phyloP scores from a whole-genome alignment of 2,888 invertebrate species.

The Dusona sp. region DNA sequence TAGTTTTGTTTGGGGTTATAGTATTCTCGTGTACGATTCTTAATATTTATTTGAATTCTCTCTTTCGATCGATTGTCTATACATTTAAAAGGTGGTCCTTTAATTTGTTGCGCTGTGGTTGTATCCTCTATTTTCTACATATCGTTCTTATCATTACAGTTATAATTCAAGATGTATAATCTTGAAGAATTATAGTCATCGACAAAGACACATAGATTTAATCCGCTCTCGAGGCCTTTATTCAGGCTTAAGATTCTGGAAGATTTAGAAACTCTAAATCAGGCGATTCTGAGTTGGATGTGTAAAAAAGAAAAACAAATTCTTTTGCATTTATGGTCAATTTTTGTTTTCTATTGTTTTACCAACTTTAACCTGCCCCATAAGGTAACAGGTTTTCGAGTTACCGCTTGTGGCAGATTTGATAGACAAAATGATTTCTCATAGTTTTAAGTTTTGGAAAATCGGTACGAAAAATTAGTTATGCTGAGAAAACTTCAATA shows the following conservation, averaged over 20 bases:
- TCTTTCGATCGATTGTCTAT: conserved; percentile 75
- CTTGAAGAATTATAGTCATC: conserved; percentile 60
- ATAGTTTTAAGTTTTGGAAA: background rate
- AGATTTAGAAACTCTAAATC: conserved; percentile 11
- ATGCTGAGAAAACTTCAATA: background rate
- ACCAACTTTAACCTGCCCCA: too few relatives aligned
- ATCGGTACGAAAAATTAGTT: background rate
- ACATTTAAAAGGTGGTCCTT: conserved; percentile 74
- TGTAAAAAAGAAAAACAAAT: background rate
- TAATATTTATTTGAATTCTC: conserved; percentile 11
- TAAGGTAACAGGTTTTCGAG: background rate
- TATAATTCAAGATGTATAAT: conserved; percentile 31
- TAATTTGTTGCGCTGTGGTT: conserved; percentile 63
- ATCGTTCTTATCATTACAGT: conserved; percentile 37
- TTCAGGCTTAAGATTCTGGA: conserved; percentile 17
- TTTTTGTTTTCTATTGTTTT: too few relatives aligned
- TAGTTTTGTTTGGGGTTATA: background rate
- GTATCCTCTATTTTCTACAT: conserved; percentile 63
- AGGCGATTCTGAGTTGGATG: conserved; percentile 10
- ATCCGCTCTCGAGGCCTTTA: conserved; percentile 31
- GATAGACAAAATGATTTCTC: background rate
- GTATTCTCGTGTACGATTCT: background rate
- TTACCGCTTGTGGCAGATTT: background rate
- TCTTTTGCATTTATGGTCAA: background rate
- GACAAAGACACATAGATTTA: conserved; percentile 64